These are phyloP conservation scores for Tympanoctomys barrerae DNA, from an alignment of 2,797 vertebrate species.

Conservation along the genomic window DNA sequence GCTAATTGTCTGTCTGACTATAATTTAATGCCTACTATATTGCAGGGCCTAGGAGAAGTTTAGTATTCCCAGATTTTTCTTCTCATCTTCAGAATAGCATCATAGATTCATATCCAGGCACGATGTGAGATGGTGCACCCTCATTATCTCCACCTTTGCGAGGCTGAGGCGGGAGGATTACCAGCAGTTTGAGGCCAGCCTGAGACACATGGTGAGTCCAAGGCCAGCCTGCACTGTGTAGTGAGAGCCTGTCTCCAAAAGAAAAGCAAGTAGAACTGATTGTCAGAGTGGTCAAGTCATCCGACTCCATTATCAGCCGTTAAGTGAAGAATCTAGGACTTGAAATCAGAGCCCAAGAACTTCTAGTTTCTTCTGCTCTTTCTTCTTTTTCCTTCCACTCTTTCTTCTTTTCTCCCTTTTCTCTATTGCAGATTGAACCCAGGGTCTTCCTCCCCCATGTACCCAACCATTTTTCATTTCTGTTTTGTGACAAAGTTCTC, in stretches of 20 bases:
- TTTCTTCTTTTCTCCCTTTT: neutral
- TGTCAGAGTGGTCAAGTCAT: neutral
- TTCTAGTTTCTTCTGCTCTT: neutral
- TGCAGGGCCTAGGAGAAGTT: neutral
- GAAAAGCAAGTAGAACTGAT: neutral
- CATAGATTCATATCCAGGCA: neutral
- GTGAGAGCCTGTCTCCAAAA: neutral
- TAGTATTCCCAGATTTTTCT: neutral
- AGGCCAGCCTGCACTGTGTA: neutral
- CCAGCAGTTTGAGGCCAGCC: neutral
- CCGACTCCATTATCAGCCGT: neutral
- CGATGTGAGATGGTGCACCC: neutral
- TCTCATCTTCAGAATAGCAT: neutral
- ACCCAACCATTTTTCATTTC: neutral
- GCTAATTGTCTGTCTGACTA: neutral
- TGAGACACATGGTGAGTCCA: neutral
- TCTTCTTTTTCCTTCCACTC: neutral
- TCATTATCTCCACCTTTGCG: neutral
- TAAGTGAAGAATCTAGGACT: neutral
- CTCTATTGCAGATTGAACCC: neutral
- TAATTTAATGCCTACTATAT: neutral
- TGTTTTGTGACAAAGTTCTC: neutral
- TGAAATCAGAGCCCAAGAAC: neutral
- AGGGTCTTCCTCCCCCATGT: neutral
- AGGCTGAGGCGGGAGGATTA: neutral